A percentile compares a stretch with the other conserved stretches of the same genome.
Conservation (phyloP, 2,888 invertebrate species). For the Melanophora roralis region DNA sequence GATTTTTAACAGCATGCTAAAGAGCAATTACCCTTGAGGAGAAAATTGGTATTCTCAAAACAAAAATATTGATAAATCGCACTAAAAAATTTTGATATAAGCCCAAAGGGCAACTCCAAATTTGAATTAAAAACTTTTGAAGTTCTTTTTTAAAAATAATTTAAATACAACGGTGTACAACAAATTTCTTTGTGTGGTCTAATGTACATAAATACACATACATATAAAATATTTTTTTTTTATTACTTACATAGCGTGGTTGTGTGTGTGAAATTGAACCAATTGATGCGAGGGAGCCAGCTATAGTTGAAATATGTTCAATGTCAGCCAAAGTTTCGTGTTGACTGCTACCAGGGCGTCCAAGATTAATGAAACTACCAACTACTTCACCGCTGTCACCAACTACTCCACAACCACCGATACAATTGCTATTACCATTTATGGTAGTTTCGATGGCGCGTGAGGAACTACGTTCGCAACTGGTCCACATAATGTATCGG, state of each 20-base stretch:
- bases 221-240: background rate
- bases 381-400: background rate
- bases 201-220: background rate
- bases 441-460: slow-evolving; percentile 71
- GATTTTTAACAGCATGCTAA: too few species aligned
- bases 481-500: slow-evolving; percentile 63
- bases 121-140: too few species aligned
- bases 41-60: too few species aligned
- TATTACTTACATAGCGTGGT: slow-evolving; percentile 70
- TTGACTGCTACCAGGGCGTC: slow-evolving; percentile 72
- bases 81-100: too few species aligned
- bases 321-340: slow-evolving; percentile 83
- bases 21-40: too few species aligned
- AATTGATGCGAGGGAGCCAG: slow-evolving; percentile 82
- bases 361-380: slow-evolving; percentile 2
- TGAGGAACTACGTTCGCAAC: slow-evolving; percentile 73
- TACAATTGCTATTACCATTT: slow-evolving; percentile 63
- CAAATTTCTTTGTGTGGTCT: too few species aligned
- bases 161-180: too few species aligned
- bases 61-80: too few species aligned
- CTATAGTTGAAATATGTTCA: slow-evolving; percentile 83
- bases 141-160: too few species aligned
- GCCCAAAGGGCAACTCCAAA: too few species aligned
- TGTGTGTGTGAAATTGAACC: slow-evolving; percentile 80
- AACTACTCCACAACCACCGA: slow-evolving; percentile 2